Conservation (phyloP, 2,888 invertebrate species). For the Pemphredon lugubris region DNA sequence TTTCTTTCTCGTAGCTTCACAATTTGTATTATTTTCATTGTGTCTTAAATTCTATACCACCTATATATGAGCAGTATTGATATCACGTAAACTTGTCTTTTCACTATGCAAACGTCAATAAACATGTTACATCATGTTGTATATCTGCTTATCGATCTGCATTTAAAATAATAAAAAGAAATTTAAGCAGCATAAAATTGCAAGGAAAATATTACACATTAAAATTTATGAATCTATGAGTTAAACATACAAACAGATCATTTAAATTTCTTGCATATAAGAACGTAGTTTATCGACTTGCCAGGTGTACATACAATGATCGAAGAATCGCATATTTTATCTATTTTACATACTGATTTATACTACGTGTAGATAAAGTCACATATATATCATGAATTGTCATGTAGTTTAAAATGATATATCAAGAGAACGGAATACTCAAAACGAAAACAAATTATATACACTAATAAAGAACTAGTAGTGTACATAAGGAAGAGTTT, state of each 20-base stretch:
- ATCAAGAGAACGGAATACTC: slow-evolving; percentile 3
- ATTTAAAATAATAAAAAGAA: slow-evolving; percentile 20
- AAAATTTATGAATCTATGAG: slow-evolving; percentile 12
- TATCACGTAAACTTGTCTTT: slow-evolving; percentile 1
- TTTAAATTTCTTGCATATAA: neutral
- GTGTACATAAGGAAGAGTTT: slow-evolving; percentile 1
- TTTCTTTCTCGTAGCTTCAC: slow-evolving; percentile 13
- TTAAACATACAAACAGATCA: neutral
- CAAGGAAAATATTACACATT: neutral
- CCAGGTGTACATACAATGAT: slow-evolving; percentile 34
- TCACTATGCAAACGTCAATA: slow-evolving; percentile 1
- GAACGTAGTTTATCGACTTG: slow-evolving; percentile 26
- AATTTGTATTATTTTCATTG: slow-evolving; percentile 6
- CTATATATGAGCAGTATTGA: neutral
- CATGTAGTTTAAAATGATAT: slow-evolving; percentile 18
- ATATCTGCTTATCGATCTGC: slow-evolving; percentile 13
- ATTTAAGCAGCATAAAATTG: slow-evolving; percentile 6
- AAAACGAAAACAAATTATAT: slow-evolving; percentile 15
- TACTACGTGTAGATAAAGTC: slow-evolving; percentile 26
- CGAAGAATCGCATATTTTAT: slow-evolving; percentile 34
- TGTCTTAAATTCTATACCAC: neutral
- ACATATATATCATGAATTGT: slow-evolving; percentile 24
- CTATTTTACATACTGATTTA: slow-evolving; percentile 47
- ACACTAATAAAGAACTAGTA: neutral
- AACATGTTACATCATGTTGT: slow-evolving; percentile 14